Evolutionary conservation across 2,113 vertebrate species (phyloP), one percentile per base, ranked within the genome.

Genomic region (Anseranas semipalmata): DNA sequence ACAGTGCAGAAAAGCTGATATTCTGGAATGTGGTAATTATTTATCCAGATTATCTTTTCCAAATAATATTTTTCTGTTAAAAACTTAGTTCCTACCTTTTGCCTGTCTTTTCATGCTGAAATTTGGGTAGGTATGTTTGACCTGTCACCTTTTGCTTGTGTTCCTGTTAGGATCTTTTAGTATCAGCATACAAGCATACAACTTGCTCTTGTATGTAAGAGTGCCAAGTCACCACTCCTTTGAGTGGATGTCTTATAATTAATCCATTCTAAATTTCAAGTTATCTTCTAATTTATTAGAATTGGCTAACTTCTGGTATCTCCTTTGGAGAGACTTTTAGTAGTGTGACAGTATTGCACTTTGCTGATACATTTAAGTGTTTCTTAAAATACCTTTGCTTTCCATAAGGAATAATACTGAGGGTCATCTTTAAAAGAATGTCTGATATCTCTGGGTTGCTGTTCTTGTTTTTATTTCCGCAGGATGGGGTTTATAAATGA

Each of bases 281-380:
- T 77, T 79, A 95, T 46, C 50, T 89, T 92, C 89, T 81, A 96
- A 86, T 95, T 96, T 86, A 55, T 77, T 89, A 94, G 87, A 95
- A 79, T 90, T 75, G 76, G 67, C 81, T 95, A 30, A 84, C 73
- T 76, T 90, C 87, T 79, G 50, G 68, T 86, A 90, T 72, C 67
- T 95, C 82, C 43, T 93, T 85, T 96, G 76, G 72, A 79, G 75
- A 94, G 50, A 37, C 35, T 95, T 73, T 12, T 53, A 56, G 5
- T 78, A 43, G 33, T 39, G 15, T 72, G 33, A 83, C 53, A 45
- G 30, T 79, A 87, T 79, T 92, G 84, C 59, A 79, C 58, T 89
- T 85, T 12, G 52, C 52, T 91, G 88, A 55, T 85, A 60, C 17
- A 11, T 76, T 76, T 73, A 75, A 56, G 41, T 52, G 1, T 70